These are phyloP conservation scores for Thalpophila matura DNA, from an alignment of 2,888 invertebrate species.

Conservation along the genomic window DNA sequence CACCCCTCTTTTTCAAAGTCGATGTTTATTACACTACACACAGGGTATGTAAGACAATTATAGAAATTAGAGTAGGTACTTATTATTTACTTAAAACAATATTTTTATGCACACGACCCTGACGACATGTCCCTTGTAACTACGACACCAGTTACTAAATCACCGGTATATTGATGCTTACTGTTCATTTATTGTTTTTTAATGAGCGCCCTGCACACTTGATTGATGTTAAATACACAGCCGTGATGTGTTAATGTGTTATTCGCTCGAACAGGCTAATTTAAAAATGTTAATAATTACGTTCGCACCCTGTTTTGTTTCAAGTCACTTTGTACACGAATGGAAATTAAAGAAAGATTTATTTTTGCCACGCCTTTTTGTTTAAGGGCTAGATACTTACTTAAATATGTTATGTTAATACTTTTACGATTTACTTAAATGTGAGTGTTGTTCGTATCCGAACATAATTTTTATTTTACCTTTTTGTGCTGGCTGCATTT, in stretches of 20 bases:
- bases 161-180: conserved; percentile 38
- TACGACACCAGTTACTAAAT: conserved; percentile 14
- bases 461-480: too few species aligned
- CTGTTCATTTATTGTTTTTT: conserved; percentile 62
- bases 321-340: conserved; percentile 5
- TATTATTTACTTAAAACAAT: too few species aligned
- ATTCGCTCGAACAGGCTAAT: conserved; percentile 33
- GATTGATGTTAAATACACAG: conserved; percentile 64
- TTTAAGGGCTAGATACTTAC: not conserved
- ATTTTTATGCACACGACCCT: too few species aligned
- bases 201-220: conserved; percentile 57
- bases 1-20: too few species aligned
- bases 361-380: conserved; percentile 30
- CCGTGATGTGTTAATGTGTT: conserved; percentile 62
- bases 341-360: conserved; percentile 39
- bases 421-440: not conserved
- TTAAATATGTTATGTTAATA: not conserved
- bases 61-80: too few species aligned
- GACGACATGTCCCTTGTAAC: not conserved
- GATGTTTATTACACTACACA: too few species aligned
- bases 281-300: conserved; percentile 53
- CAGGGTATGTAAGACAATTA: too few species aligned
- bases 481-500: too few species aligned
- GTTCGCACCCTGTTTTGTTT: conserved; percentile 25
- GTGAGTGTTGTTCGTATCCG: too few species aligned